These are phyloP conservation scores for Mionectes macconnelli DNA, from an alignment of 2,113 vertebrate genomes.

Conservation along the genomic window DNA sequence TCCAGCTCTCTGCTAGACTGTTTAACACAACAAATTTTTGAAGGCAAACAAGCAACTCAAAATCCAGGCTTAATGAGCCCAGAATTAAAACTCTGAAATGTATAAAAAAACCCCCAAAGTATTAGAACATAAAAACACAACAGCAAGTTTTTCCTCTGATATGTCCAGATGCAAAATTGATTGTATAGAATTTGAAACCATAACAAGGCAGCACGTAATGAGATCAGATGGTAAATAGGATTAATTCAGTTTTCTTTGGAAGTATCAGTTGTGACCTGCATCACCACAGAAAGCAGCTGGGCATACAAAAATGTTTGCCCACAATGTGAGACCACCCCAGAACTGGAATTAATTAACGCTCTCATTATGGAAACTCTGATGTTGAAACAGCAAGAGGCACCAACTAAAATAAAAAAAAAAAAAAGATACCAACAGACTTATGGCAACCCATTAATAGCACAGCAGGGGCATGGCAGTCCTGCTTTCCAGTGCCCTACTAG, in stretches of 20 bases:
- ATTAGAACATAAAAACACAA: neutral
- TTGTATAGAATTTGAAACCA: neutral
- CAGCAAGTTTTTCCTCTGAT: neutral
- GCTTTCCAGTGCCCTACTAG: neutral
- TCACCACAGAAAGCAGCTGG: neutral
- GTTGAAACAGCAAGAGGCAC: neutral
- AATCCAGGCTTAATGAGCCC: neutral
- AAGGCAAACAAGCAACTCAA: neutral
- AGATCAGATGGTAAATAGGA: neutral
- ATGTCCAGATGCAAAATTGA: neutral
- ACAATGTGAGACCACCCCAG: neutral
- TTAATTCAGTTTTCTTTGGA: constrained; percentile 8
- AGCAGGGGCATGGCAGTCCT: neutral
- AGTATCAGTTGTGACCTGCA: neutral
- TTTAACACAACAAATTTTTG: neutral
- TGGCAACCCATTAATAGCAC: neutral
- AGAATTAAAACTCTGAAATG: neutral
- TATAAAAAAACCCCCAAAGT: neutral
- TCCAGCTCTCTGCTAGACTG: neutral
- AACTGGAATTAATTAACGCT: neutral
- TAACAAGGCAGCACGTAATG: neutral
- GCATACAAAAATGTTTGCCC: constrained; percentile 7
- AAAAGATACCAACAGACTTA: neutral
- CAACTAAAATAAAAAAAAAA: neutral
- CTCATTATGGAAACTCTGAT: neutral